Evolutionary conservation across 37 sponge, comb jelly and placozoan species (phyloP), one percentile per base, ranked within the genome.

Genomic region (Theonella swinhoei): DNA sequence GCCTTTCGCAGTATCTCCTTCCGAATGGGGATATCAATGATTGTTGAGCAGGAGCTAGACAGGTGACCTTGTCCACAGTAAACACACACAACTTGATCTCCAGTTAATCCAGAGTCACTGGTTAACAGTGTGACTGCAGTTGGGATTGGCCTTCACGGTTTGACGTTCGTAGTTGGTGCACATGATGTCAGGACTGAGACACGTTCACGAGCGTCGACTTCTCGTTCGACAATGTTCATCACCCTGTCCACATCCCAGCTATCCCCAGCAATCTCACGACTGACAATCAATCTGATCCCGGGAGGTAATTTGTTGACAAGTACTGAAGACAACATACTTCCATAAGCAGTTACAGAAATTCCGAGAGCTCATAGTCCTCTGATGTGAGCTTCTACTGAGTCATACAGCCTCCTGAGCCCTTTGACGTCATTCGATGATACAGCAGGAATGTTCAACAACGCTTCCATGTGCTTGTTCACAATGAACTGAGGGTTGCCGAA

Each of bases 401-500:
- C 84, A 64, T 83, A 74, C 84, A 83, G 62, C 14, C 29, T 65
- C 26, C 84, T 62, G 47, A 83, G 66, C 1, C 76, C 68, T 47
- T 64, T 75, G 28, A 62, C 32, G 32, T 83, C 76, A 37, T 59
- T 64, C 3, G 73, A 71, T 23, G 64, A 33, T 14, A 83, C 76
- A 19, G 24, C 31, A 9, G 63, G 68, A 36, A 83, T 32, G 62
- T 60, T 31, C 42, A 76, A 28, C n/a, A 84, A 38, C 26, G 31
- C 35, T 36, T 84, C 85, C 78, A 76, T 84, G 70, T 84, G 85
- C 37, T 68, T 75, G 47, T 65, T 68, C 1, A 83, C 62, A 25
- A 83, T 65, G 1, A 76, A 70, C 38, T 84, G 68, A 20, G 66
- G 38, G 61, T 84, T 68, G 11, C 85, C 85, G 68, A 84, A 84